phyloP scores from a whole-genome alignment of 2,888 invertebrate species.

The Gandaritis pyraliata region DNA sequence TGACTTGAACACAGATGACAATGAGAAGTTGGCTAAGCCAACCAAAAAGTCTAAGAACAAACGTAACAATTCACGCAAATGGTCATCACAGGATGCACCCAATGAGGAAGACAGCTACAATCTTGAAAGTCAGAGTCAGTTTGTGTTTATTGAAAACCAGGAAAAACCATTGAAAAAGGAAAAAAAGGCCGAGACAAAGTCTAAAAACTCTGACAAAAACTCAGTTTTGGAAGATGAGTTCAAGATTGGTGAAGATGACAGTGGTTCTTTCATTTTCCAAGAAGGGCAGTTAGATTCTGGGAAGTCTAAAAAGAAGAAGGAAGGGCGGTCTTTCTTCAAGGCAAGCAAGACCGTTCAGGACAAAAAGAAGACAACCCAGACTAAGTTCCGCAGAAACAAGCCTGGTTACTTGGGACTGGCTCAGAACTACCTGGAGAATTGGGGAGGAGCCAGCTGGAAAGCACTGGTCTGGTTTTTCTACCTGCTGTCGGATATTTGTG shows the following conservation, averaged over 20 bases:
- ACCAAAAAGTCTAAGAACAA: constrained; percentile 76
- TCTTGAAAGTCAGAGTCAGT: constrained; percentile 71
- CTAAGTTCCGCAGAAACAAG: constrained; percentile 71
- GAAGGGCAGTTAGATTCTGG: constrained; percentile 65
- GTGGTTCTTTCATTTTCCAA: constrained; percentile 66
- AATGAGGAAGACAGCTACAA: constrained; percentile 71
- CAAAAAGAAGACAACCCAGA: constrained; percentile 77
- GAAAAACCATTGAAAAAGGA: constrained; percentile 74
- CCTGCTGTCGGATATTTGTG: constrained; percentile 91
- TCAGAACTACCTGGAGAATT: constrained; percentile 78
- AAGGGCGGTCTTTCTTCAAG: constrained; percentile 71
- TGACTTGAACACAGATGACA: constrained; percentile 73
- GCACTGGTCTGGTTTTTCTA: constrained; percentile 91
- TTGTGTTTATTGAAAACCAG: constrained; percentile 76
- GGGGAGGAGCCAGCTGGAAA: constrained; percentile 84
- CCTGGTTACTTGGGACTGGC: constrained; percentile 74
- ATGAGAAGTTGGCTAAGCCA: constrained; percentile 69
- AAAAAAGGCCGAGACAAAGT: constrained; percentile 61
- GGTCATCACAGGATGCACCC: constrained; percentile 84
- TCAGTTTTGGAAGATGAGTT: constrained; percentile 60
- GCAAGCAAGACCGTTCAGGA: constrained; percentile 66
- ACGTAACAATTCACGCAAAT: constrained; percentile 79
- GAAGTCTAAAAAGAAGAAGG: constrained; percentile 78
- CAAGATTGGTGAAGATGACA: constrained; percentile 67
- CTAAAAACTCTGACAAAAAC: constrained; percentile 60